Evolutionary conservation across 53 echinoderm and acorn worm species (phyloP), one percentile per base, ranked within the genome.

Genomic region (Stichopus horrens): DNA sequence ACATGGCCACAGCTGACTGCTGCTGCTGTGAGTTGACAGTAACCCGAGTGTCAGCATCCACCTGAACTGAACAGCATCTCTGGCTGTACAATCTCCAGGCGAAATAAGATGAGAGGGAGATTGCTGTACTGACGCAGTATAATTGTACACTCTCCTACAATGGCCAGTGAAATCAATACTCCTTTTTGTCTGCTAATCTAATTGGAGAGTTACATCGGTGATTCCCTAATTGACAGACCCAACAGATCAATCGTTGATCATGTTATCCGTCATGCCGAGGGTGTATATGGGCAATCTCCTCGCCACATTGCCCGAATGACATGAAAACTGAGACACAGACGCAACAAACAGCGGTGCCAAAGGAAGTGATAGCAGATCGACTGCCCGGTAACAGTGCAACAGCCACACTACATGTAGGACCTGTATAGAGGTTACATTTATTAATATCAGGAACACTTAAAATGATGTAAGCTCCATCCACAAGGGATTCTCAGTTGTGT

Each of bases 171-270:
- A 79, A 79, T 79, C 79, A 79, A 79, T 79, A 18, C 6, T 52
- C 14, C 18, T 79, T 75, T 79, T 79, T 79, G 79, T 79, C 55
- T 79, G 79, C 8, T 53, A 55, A 54, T 79, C 79, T 79, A 79
- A 79, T 79, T 79, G 79, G 54, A 18, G 55, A 9, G 53, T 79
- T 79, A 54, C n/a, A 10, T 23, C 10, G 54, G 55, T 79, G n/a
- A 79, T 79, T 79, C 79, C 53, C 63, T 79, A 79, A 79, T 79
- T 79, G 79, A 55, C 52, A 79, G 79, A 18, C 79, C 37, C 55
- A 55, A 53, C 52, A 55, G 16, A 79, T 79, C 79, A 79, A 79
- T 79, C 16, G 19, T 16, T 16, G 10, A 16, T 63, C 63, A 13
- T 63, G 63, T 16, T 63, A 16, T 16, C 63, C 16, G 63, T 63